Evolutionary conservation across 1,140 invertebrate genomes (phyloP).

Genomic region (Brachionus koreanus): DNA sequence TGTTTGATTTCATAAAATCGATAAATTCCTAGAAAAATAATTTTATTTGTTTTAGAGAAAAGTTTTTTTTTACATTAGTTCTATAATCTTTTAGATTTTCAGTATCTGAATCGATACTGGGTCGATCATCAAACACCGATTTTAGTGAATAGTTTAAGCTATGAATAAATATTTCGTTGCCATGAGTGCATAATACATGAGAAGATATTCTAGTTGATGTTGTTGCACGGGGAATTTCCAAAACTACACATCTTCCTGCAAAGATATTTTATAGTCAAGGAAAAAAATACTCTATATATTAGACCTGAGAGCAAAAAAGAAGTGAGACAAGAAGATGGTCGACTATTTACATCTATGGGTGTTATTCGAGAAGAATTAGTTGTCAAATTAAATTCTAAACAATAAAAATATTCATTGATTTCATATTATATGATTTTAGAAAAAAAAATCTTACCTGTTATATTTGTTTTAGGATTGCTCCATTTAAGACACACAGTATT

Average conservation of each 20-base stretch:
- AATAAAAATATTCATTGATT: neutral
- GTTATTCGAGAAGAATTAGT: constrained; percentile 76
- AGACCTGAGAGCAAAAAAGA: constrained; percentile 89
- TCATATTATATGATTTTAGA: no score
- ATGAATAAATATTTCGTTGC: constrained; percentile 92
- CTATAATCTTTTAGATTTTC: constrained; percentile 88
- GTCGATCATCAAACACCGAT: constrained; percentile 86
- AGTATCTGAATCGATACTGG: constrained; percentile 87
- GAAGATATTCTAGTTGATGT: constrained; percentile 78
- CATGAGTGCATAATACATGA: constrained; percentile 85
- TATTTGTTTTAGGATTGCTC: constrained; percentile 81
- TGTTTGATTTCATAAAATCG: constrained; percentile 77
- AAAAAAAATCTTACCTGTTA: constrained; percentile 62
- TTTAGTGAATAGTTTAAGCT: constrained; percentile 72
- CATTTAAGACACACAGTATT: constrained; percentile 82
- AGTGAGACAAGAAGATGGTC: constrained; percentile 89
- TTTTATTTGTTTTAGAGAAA: no score
- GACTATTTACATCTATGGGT: constrained; percentile 85
- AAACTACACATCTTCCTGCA: constrained; percentile 71
- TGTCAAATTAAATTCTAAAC: constrained; percentile 4
- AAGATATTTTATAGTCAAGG: no score
- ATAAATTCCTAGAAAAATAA: constrained; percentile 73
- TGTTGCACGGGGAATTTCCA: constrained; percentile 84
- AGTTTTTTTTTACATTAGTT: neutral
- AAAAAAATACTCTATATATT: neutral